Percentiles rank a stretch among this genome's conserved stretches.
phyloP scores from a whole-genome alignment of 2,113 vertebrate species.

The Strix uralensis region DNA sequence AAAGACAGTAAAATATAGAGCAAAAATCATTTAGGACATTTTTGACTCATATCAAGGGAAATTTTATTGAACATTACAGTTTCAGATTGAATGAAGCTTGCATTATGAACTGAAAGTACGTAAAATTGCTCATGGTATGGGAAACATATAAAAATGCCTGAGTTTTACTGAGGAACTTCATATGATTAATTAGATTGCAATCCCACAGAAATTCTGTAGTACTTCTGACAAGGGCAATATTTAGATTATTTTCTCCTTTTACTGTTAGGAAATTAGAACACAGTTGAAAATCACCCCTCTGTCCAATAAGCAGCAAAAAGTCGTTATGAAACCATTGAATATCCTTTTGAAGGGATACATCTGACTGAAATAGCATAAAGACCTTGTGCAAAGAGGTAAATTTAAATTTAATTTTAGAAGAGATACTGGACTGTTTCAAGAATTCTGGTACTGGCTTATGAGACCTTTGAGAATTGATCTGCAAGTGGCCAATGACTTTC shows the following conservation, averaged over 20 bases:
- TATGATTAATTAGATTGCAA: not conserved
- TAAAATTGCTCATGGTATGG: not conserved
- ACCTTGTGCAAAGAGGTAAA: not conserved
- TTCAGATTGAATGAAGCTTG: conserved; percentile 28
- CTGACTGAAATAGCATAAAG: not conserved
- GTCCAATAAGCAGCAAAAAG: not conserved
- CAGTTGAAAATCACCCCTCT: not conserved
- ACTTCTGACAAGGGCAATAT: not conserved
- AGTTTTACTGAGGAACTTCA: conserved; percentile 7
- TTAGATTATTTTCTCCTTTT: not conserved
- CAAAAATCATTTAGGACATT: conserved; percentile 48
- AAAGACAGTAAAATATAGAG: conserved; percentile 63
- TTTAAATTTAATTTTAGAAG: not conserved
- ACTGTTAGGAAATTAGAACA: not conserved
- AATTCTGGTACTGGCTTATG: not conserved
- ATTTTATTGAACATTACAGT: conserved; percentile 53
- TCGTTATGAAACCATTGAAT: not conserved
- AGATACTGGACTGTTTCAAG: not conserved
- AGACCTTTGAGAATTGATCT: not conserved
- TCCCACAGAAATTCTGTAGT: not conserved
- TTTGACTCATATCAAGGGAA: conserved; percentile 31
- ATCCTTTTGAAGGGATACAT: not conserved
- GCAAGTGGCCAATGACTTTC: not conserved
- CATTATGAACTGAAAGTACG: conserved; percentile 40
- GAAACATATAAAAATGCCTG: not conserved